Evolutionary conservation across 1,140 invertebrate genomes (phyloP), one percentile per base, ranked within the genome.

Genomic region (Diprion similis): DNA sequence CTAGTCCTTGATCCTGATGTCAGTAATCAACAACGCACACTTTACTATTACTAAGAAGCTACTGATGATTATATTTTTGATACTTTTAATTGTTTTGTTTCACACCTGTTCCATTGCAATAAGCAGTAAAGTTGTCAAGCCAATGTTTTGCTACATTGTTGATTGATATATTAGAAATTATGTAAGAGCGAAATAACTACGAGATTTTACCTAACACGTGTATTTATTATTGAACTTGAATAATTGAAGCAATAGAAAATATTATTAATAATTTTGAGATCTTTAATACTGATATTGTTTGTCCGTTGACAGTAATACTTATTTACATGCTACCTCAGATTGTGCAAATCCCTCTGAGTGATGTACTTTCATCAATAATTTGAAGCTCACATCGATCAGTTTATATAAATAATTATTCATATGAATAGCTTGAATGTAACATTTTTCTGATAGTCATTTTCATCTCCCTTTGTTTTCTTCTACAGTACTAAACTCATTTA

Each of bases 351-450:
- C 51, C 51, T 59, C n/a, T 8, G 11, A 17, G 6, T 59, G 11
- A 59, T 59, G 9, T 59, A 59, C 11, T 9, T 59, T 37, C 69
- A 45, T 75, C 48, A 68, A 68, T 75, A 79, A 78, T 76, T 80
- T 73, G 79, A 83, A 78, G 79, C 79, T 78, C 69, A 76, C 79
- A 37, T 37, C 24, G 24, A 37, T 37, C 24, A 48, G 77, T 74
- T 76, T 85, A 83, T 81, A 85, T 83, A 86, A 85, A 86, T 85
- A 85, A 78, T 73, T 66, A 76, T 81, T 76, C 74, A 68, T 75
- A 46, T 8, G 17, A 68, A 68, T 68, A 18, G 66, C 37, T 19
- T 68, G 15, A 19, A 13, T 68, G 66, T 45, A 68, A 18, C 51
- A 59, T 59, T 59, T 15, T 59, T 59, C 0, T 59, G 11, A 15